Evolutionary conservation across 2,113 vertebrate genomes (phyloP), one percentile per base, ranked within the genome.

Genomic region (Lagopus leucura): DNA sequence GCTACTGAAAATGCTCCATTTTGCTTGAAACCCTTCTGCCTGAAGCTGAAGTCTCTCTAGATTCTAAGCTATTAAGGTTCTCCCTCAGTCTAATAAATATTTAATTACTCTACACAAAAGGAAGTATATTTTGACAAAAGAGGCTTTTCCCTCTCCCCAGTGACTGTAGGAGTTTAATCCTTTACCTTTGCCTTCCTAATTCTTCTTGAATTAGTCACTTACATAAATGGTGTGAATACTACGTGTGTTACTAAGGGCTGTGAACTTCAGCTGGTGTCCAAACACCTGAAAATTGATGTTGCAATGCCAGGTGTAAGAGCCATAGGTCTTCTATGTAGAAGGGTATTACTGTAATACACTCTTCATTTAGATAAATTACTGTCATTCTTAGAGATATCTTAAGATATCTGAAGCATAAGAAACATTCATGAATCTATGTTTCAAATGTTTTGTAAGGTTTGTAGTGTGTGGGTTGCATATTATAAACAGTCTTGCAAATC

Each of bases 161-260:
- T 43, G 72, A 90, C 78, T 77, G 16, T 43, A 78, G 50, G 38
- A 92, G 13, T 43, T 74, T 88, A 95, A 88, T 83, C 69, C 20
- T 36, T 81, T 71, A 66, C 42, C 25, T 92, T 91, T 95, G 61
- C 61, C 65, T 82, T 88, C 40, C 34, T 78, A 78, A 88, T 93
- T 86, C 69, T 78, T 88, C 36, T 57, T 83, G 34, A 88, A 88
- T 93, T 92, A 93, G 86, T 78, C 80, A 92, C 6, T 80, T 93
- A 78, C 63, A 72, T 6, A 89, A 47, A 60, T 1, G 1, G 77
- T 27, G 52, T 70, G 64, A 88, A 57, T 57, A 54, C 54, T 87
- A 10, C 3, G 1, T 20, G 36, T 36, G 13, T 64, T 90, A 71
- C 38, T 64, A 38, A 81, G 47, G 76, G 61, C 22, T 90, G 72